Conservation (phyloP, 2,888 invertebrate species). For the Eustalomyia histrio region DNA sequence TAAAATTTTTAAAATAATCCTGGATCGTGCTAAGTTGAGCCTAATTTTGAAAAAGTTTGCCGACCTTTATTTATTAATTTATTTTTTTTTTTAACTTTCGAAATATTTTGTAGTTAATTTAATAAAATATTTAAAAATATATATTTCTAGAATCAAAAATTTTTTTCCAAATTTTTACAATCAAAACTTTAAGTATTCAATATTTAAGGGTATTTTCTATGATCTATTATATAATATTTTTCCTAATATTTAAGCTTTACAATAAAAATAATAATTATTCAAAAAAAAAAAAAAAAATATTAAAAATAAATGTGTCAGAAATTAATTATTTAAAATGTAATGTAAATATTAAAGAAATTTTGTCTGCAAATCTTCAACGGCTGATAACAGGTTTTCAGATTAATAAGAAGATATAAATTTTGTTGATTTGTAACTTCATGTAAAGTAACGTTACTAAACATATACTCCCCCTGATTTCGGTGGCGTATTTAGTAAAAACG, state of each 20-base stretch:
- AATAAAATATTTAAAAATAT: slow-evolving; percentile 4
- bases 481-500: too few relatives aligned
- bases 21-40: too few relatives aligned
- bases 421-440: too few relatives aligned
- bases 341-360: too few relatives aligned
- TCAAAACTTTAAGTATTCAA: slow-evolving; percentile 59
- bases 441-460: too few relatives aligned
- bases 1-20: too few relatives aligned
- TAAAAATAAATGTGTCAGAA: neutral
- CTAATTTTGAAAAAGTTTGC: too few relatives aligned
- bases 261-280: slow-evolving; percentile 41
- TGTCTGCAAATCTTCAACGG: too few relatives aligned
- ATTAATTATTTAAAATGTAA: neutral
- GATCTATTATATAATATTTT: slow-evolving; percentile 61
- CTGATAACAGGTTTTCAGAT: too few relatives aligned
- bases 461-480: too few relatives aligned
- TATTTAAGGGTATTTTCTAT: slow-evolving; percentile 65
- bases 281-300: slow-evolving; percentile 5
- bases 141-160: slow-evolving; percentile 42
- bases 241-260: slow-evolving; percentile 61
- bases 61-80: too few relatives aligned
- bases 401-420: too few relatives aligned
- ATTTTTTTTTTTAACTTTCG: slow-evolving; percentile 16
- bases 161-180: slow-evolving; percentile 38
- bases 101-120: slow-evolving; percentile 45